These are phyloP conservation scores for Dastarcus helophoroides DNA, from an alignment of 2,888 invertebrate genomes.

Conservation along the genomic window DNA sequence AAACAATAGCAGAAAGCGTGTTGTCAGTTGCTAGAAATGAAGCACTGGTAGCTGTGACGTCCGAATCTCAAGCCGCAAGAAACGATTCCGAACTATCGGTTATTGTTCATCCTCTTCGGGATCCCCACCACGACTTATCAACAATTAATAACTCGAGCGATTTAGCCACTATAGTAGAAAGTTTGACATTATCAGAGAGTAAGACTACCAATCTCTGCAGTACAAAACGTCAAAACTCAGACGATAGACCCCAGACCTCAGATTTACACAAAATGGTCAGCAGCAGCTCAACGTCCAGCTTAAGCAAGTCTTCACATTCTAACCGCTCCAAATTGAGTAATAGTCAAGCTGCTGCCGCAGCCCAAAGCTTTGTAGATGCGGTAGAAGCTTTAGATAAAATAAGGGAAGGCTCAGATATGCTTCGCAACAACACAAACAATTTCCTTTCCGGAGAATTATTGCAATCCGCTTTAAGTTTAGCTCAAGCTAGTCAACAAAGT, in stretches of 20 bases:
- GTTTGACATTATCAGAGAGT: conserved; percentile 58
- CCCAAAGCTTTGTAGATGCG: conserved; percentile 41
- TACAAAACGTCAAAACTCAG: conserved; percentile 12
- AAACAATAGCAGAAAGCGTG: conserved; percentile 78
- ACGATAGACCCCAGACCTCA: conserved; percentile 13
- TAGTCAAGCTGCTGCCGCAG: conserved; percentile 31
- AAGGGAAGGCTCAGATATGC: conserved; percentile 57
- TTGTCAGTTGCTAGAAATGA: conserved; percentile 61
- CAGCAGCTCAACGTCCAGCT: conserved; percentile 11
- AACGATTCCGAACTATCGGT: conserved; percentile 46
- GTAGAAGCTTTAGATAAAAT: conserved; percentile 56
- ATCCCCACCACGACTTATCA: conserved; percentile 54
- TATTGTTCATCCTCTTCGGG: conserved; percentile 48
- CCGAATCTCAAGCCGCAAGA: conserved; percentile 40
- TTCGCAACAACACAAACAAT: conserved; percentile 69
- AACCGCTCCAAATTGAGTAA: conserved; percentile 32
- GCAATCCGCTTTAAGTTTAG: conserved; percentile 26
- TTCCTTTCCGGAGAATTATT: conserved; percentile 55
- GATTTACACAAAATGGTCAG: too few species aligned
- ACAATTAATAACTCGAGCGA: conserved; percentile 65
- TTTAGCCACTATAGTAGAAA: conserved; percentile 79
- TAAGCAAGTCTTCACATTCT: conserved; percentile 26
- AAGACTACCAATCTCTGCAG: conserved; percentile 20
- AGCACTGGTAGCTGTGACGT: conserved; percentile 47
- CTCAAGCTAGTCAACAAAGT: conserved; percentile 24